These are phyloP conservation scores for Lordiphosa collinella DNA, from an alignment of 1,140 invertebrate genomes.

Conservation along the genomic window DNA sequence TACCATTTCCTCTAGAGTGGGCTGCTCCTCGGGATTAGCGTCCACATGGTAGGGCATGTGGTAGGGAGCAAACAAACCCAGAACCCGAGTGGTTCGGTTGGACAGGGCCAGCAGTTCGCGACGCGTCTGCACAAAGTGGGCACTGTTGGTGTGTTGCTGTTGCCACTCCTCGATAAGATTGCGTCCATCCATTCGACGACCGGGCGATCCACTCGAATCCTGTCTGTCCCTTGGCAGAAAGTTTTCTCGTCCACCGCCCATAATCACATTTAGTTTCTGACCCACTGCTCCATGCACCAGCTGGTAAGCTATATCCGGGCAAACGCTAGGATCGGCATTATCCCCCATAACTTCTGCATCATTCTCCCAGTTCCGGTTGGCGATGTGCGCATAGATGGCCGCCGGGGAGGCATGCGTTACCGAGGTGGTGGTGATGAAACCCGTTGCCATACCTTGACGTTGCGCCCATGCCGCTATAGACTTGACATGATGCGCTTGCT, in stretches of 20 bases:
- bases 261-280: slow-evolving; percentile 84
- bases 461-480: slow-evolving; percentile 88
- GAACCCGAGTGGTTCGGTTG: slow-evolving; percentile 76
- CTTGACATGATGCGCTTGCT: slow-evolving; percentile 81
- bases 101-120: slow-evolving; percentile 80
- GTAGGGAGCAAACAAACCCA: slow-evolving; percentile 81
- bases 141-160: slow-evolving; percentile 69
- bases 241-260: slow-evolving; percentile 88
- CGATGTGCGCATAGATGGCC: slow-evolving; percentile 86
- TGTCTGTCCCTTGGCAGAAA: slow-evolving; percentile 82
- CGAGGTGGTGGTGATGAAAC: slow-evolving; percentile 88
- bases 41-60: slow-evolving; percentile 82
- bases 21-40: slow-evolving; percentile 82
- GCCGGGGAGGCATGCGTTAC: slow-evolving; percentile 90
- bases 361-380: slow-evolving; percentile 89
- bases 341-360: slow-evolving; percentile 82
- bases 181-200: slow-evolving; percentile 84
- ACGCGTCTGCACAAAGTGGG: slow-evolving; percentile 84
- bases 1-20: slow-evolving; percentile 89
- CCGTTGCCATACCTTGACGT: slow-evolving; percentile 84
- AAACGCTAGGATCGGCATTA: slow-evolving; percentile 70
- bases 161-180: slow-evolving; percentile 88
- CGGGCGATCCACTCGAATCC: slow-evolving; percentile 63
- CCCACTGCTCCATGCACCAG: slow-evolving; percentile 85
- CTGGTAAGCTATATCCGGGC: slow-evolving; percentile 88